Evolutionary conservation across 2,113 vertebrate species (phyloP).

Genomic region (Cariama cristata): DNA sequence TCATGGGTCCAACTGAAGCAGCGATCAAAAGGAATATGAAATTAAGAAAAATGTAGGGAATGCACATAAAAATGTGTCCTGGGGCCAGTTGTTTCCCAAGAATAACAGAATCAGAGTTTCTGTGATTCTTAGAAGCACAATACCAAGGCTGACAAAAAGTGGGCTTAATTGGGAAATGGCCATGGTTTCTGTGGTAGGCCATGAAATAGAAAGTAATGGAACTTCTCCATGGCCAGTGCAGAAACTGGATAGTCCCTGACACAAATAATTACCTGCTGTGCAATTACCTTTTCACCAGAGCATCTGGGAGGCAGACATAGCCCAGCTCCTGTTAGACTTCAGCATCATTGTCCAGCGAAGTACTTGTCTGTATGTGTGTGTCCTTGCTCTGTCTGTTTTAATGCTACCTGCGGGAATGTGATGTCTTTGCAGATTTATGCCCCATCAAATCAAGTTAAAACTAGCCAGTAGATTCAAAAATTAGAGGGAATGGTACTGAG

Average conservation of each 20-base stretch:
- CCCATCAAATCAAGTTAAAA: neutral
- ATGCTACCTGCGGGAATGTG: neutral
- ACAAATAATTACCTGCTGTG: neutral
- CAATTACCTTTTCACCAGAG: neutral
- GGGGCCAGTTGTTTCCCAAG: neutral
- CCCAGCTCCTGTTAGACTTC: neutral
- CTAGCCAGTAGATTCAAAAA: neutral
- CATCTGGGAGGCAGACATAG: neutral
- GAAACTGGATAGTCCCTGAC: neutral
- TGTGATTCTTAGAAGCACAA: neutral
- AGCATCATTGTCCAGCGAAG: neutral
- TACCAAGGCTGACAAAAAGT: neutral
- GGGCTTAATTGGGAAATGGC: neutral
- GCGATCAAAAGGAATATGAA: slow-evolving; percentile 45
- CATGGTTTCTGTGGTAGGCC: neutral
- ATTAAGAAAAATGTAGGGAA: slow-evolving; percentile 52
- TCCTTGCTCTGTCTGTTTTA: neutral
- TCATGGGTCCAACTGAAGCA: neutral
- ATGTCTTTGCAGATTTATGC: neutral
- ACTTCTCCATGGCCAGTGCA: neutral
- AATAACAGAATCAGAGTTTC: neutral
- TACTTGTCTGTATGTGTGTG: neutral
- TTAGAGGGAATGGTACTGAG: neutral
- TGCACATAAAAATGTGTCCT: slow-evolving; percentile 41
- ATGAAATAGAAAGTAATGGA: neutral